These are phyloP conservation scores for Sycophila texana DNA, from an alignment of 2,888 invertebrate genomes.

Conservation along the genomic window DNA sequence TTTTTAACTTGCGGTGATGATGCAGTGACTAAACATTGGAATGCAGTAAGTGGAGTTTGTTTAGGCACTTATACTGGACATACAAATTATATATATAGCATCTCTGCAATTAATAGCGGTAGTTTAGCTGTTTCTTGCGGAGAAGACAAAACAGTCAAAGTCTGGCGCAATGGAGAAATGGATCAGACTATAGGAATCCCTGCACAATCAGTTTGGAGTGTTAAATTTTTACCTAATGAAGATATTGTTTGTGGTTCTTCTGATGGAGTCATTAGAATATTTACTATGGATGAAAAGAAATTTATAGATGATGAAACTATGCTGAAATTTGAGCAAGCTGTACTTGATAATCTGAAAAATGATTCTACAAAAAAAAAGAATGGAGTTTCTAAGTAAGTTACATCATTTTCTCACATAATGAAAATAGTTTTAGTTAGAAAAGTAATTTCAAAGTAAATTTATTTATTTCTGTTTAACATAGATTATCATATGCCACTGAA, in stretches of 20 bases:
- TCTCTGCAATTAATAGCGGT: conserved; percentile 74
- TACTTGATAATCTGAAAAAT: conserved; percentile 88
- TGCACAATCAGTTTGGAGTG: conserved; percentile 92
- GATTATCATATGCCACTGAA: conserved; percentile 78
- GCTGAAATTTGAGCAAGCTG: conserved; percentile 75
- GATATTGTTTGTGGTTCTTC: conserved; percentile 90
- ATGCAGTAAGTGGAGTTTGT: conserved; percentile 85
- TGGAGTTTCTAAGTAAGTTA: conserved; percentile 79
- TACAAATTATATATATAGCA: conserved; percentile 89
- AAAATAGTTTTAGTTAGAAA: too few species aligned
- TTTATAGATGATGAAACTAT: conserved; percentile 81
- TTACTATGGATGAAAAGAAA: conserved; percentile 84
- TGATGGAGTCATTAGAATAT: conserved; percentile 91
- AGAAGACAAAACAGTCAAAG: conserved; percentile 89
- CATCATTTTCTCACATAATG: too few species aligned
- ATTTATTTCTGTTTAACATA: neutral
- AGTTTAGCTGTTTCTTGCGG: conserved; percentile 87
- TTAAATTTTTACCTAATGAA: conserved; percentile 87
- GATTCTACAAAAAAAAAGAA: conserved; percentile 73
- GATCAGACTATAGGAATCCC: conserved; percentile 85
- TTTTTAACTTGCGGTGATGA: conserved; percentile 96
- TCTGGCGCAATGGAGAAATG: conserved; percentile 85
- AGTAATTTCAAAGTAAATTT: neutral
- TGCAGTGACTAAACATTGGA: conserved; percentile 90
- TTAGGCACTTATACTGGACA: conserved; percentile 88